phyloP scores from a whole-genome alignment of 2,113 vertebrate genomes.

The Notechis scutatus region DNA sequence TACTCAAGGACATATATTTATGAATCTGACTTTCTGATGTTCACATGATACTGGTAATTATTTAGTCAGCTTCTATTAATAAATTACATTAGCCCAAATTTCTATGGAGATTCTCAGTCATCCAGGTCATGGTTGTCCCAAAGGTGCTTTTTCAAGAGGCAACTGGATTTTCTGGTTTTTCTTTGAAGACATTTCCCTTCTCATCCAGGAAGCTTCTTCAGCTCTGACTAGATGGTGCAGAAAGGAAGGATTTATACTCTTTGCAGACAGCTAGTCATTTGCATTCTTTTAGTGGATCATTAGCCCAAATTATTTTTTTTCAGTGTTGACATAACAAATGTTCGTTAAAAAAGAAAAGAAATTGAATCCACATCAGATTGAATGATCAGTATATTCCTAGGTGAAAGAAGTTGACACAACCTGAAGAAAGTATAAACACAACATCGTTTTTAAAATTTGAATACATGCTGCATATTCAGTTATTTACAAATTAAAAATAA shows the following conservation, averaged over 20 bases:
- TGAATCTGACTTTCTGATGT: neutral
- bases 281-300: no score
- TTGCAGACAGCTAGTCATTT: no score
- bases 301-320: neutral
- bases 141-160: no score
- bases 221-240: no score
- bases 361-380: neutral
- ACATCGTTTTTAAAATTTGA: neutral
- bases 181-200: no score
- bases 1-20: neutral
- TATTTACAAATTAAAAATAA: neutral
- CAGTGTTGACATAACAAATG: neutral
- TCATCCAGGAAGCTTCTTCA: no score
- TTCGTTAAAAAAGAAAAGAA: neutral
- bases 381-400: neutral
- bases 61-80: slow-evolving; percentile 10
- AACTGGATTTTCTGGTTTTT: no score
- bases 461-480: neutral
- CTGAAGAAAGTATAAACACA: neutral
- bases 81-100: neutral
- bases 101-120: no score
- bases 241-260: no score
- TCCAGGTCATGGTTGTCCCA: no score
- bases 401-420: neutral
- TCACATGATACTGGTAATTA: neutral